phyloP scores from a whole-genome alignment of 2,797 vertebrate genomes.

The Galaxias olidus region DNA sequence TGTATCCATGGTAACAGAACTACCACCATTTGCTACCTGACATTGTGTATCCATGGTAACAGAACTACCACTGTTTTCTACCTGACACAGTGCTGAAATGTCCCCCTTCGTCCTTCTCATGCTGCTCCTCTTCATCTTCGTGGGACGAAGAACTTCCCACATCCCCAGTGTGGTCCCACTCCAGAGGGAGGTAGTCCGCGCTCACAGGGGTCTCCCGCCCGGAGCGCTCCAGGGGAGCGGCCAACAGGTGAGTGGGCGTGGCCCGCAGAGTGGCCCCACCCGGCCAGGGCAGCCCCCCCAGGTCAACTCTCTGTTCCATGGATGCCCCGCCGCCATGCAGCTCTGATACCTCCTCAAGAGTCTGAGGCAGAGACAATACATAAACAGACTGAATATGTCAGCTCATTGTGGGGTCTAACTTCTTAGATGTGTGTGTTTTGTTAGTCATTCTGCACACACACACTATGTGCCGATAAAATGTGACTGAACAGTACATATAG shows the following conservation, averaged over 20 bases:
- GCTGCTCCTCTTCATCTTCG: conserved; percentile 79
- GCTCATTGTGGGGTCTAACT: no score
- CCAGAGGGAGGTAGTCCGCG: conserved; percentile 92
- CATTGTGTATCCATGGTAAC: conserved; percentile 55
- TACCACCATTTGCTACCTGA: conserved; percentile 79
- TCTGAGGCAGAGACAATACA: conserved; percentile 12
- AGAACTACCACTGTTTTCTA: conserved; percentile 52
- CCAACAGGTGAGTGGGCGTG: conserved; percentile 83
- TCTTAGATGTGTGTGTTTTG: no score
- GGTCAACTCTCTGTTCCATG: conserved; percentile 78
- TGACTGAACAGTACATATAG: no score
- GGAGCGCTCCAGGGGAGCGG: conserved; percentile 79
- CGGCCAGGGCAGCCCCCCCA: conserved; percentile 62
- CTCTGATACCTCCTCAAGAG: conserved; percentile 78
- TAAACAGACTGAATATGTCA: not conserved
- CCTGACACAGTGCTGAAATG: conserved; percentile 90
- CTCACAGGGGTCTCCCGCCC: conserved; percentile 92
- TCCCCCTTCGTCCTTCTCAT: conserved; percentile 60
- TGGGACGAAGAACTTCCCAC: conserved; percentile 91
- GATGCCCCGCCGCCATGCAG: conserved; percentile 72
- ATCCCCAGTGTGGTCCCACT: conserved; percentile 97
- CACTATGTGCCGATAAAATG: no score
- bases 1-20: conserved; percentile 32
- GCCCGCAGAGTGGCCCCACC: conserved; percentile 55
- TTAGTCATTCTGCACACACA: no score